A percentile compares a stretch with the other conserved stretches of the same genome.
These are phyloP conservation scores for Nannospalax galili DNA, from an alignment of 2,113 vertebrate genomes.

Conservation along the genomic window DNA sequence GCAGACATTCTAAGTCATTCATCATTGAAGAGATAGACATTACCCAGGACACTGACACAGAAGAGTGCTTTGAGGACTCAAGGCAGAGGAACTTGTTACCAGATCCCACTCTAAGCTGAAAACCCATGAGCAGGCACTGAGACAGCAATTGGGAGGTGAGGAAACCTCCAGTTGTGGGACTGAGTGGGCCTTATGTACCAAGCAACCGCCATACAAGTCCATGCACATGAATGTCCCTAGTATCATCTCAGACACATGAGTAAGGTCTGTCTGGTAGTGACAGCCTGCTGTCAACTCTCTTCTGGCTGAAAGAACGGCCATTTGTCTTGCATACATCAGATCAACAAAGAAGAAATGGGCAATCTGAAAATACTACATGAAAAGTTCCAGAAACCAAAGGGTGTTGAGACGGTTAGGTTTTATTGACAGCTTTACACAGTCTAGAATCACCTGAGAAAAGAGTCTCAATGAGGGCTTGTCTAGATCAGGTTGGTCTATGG, in stretches of 20 bases:
- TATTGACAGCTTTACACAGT: not conserved
- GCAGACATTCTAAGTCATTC: too few relatives aligned
- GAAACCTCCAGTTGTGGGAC: not conserved
- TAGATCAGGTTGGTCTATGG: not conserved
- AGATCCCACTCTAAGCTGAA: not conserved
- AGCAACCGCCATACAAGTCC: accelerated
- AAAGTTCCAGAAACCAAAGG: not conserved
- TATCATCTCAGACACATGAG: not conserved
- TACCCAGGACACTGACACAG: not conserved
- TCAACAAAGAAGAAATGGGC: not conserved
- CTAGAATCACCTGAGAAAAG: not conserved
- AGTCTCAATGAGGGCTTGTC: not conserved
- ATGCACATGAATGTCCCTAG: not conserved
- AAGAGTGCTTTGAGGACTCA: not conserved
- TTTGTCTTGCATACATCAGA: not conserved
- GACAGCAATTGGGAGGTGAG: not conserved
- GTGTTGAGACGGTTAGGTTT: not conserved
- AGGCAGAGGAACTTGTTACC: not conserved
- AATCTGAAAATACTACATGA: not conserved
- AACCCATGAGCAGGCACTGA: not conserved
- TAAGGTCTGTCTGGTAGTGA: not conserved
- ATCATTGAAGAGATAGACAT: not conserved
- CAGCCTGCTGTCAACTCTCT: too few relatives aligned
- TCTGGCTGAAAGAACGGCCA: too few relatives aligned
- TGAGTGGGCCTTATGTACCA: not conserved